A percentile compares a stretch with the other conserved stretches of the same genome.
Evolutionary conservation across 2,888 invertebrate genomes (phyloP).

Genomic region (Artemia sinica): DNA sequence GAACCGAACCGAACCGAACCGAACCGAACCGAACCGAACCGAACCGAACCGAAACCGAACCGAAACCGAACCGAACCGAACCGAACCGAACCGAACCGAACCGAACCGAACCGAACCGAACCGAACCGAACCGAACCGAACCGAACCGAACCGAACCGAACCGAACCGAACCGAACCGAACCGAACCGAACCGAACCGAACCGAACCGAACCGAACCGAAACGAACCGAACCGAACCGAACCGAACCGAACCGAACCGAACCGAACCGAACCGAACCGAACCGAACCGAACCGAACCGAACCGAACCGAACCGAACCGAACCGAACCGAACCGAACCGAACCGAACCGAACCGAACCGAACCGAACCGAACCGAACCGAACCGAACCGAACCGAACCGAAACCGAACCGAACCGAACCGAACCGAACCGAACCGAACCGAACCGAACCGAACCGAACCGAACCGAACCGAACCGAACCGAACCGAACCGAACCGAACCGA

Average conservation of each 20-base stretch:
- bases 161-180: constrained; percentile 21
- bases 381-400: constrained; percentile 22
- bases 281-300: constrained; percentile 19
- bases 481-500: too few relatives aligned
- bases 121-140: constrained; percentile 22
- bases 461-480: background rate
- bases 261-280: constrained; percentile 22
- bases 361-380: constrained; percentile 23
- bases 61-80: constrained; percentile 21
- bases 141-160: constrained; percentile 23
- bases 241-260: constrained; percentile 22
- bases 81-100: constrained; percentile 22
- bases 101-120: constrained; percentile 23
- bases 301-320: constrained; percentile 23
- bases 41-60: too few relatives aligned
- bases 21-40: constrained; percentile 20
- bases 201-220: too few relatives aligned
- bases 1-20: constrained; percentile 18
- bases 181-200: constrained; percentile 19
- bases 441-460: constrained; percentile 19
- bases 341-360: constrained; percentile 23
- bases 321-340: constrained; percentile 21
- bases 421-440: constrained; percentile 22
- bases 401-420: constrained; percentile 21
- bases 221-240: constrained; percentile 23